Evolutionary conservation across 2,888 invertebrate genomes (phyloP).

Genomic region (Pegoplata infirma): DNA sequence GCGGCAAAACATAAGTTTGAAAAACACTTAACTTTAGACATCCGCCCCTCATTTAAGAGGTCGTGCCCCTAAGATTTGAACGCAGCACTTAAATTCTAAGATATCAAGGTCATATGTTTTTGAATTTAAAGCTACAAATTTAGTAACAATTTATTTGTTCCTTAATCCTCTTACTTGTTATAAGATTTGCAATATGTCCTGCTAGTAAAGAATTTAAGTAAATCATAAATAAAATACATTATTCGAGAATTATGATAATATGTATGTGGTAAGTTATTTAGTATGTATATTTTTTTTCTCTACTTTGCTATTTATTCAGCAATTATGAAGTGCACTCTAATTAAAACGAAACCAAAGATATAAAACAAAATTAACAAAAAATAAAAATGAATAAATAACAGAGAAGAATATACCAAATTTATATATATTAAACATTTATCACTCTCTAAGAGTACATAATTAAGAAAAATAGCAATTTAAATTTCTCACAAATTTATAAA

Average conservation of each 20-base stretch:
- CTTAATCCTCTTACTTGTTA: no score
- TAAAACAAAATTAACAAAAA: conserved; percentile 24
- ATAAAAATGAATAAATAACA: conserved; percentile 45
- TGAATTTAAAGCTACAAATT: no score
- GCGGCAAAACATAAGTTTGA: no score
- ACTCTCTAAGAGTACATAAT: conserved; percentile 56
- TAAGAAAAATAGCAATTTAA: conserved; percentile 30
- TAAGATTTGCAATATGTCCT: no score
- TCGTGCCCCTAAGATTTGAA: no score
- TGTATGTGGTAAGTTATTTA: no score
- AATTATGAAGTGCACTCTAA: conserved; percentile 76
- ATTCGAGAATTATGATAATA: not conserved
- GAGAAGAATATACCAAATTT: conserved; percentile 39
- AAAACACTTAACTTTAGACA: no score
- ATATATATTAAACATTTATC: conserved; percentile 37
- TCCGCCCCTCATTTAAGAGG: no score
- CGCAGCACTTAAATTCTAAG: no score
- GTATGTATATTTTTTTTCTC: conserved; percentile 6
- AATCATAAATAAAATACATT: not conserved
- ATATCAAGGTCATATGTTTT: no score
- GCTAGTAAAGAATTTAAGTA: not conserved
- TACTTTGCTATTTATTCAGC: conserved; percentile 67
- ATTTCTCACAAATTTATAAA: conserved; percentile 42
- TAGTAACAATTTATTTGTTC: no score
- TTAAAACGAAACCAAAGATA: conserved; percentile 68